phyloP scores from a whole-genome alignment of 2,888 invertebrate genomes.

The Caenorhabditis drosophilae region DNA sequence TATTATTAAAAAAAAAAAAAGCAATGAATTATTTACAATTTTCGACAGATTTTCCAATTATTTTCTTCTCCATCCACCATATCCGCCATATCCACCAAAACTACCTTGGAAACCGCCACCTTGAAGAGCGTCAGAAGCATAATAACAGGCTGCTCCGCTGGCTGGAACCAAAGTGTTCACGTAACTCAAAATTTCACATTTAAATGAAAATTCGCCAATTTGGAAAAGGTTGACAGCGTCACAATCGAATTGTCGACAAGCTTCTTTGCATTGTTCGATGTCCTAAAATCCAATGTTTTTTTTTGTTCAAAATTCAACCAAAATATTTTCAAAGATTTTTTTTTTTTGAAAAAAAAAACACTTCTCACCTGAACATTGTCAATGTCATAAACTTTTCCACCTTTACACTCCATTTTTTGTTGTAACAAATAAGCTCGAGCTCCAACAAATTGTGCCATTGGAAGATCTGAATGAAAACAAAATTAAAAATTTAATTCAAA shows the following conservation, averaged over 20 bases:
- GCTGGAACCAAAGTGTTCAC: conserved; percentile 38
- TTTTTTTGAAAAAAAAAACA: too few relatives aligned
- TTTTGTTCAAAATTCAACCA: too few relatives aligned
- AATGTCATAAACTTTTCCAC: conserved; percentile 64
- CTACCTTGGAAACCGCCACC: conserved; percentile 16
- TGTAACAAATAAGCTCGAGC: conserved; percentile 58
- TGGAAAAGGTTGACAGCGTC: conserved; percentile 66
- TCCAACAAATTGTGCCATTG: conserved; percentile 58
- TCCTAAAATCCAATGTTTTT: too few relatives aligned
- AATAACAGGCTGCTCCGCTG: conserved; percentile 65
- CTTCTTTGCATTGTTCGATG: conserved; percentile 67
- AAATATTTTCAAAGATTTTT: too few relatives aligned
- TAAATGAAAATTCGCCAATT: conserved; percentile 61
- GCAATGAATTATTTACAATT: background rate
- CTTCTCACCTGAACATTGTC: conserved; percentile 61
- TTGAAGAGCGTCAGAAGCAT: conserved; percentile 32
- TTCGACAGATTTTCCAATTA: background rate
- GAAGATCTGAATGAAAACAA: conserved; percentile 57
- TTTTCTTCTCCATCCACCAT: conserved; percentile 25
- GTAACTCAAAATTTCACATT: conserved; percentile 46
- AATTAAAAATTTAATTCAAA: conserved; percentile 1
- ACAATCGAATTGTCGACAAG: conserved; percentile 65
- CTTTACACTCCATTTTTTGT: conserved; percentile 63
- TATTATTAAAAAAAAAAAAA: background rate
- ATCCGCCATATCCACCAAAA: conserved; percentile 20